Evolutionary conservation across 2,113 vertebrate species (phyloP), one percentile per base, ranked within the genome.

Genomic region (Anarhynchus alexandrinus): DNA sequence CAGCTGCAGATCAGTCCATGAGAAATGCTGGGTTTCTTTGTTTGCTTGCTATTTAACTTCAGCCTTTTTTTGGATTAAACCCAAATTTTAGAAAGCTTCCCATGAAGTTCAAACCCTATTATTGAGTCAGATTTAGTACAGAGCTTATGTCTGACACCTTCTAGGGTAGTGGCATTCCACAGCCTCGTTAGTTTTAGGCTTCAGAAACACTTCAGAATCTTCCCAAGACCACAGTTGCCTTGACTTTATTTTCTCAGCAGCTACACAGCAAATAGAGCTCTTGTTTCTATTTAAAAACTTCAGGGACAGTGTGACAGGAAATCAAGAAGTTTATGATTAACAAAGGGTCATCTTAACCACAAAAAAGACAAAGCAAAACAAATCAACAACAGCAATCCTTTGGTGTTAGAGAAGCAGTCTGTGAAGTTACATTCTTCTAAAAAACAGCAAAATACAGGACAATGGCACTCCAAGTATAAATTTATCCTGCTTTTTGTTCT

Each of bases 1-100:
- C 64, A 80, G 47, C 36, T 82, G 57, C 62, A 82, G 20, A 76
- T 72, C 43, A 82, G 54, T 26, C 43, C 66, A 57, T 93, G 94
- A 95, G 82, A 96, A 94, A 90, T 43, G n/a, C 12, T 86, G 13
- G 4, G 6, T 80, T 90, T 91, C 78, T 91, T 90, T 93, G 42
- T 90, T 62, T 76, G 18, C 40, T 93, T 72, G 32, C 20, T 97
- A 42, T 85, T 95, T 90, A 82, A 88, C 45, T 85, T 89, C 69
- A 78, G 55, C 9, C 7, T 27, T 10, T 65, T 76, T 82, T 76
- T 82, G 74, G 92, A 92, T 82, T 57, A 86, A 92, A 77, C 4
- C 58, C 82, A 93, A 55, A 57, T 72, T 94, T 88, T 80, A 61
- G 40, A 86, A 92, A 88, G 52, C 18, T 96, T 96, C 90, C 71